phyloP scores from a whole-genome alignment of 2,797 vertebrate species.

The Peromyscus attwateri region DNA sequence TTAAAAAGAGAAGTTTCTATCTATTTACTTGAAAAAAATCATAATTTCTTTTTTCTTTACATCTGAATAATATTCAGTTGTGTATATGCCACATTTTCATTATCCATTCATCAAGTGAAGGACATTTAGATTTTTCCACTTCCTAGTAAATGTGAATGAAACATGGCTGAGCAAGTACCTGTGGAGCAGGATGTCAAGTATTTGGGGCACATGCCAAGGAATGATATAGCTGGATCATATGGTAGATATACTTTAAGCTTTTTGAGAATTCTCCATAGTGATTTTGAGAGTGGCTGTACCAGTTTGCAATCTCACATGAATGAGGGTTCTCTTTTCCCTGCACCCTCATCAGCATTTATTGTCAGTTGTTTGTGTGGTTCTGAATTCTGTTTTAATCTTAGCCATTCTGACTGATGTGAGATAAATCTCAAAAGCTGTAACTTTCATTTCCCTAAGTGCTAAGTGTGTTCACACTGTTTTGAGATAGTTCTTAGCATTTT shows the following conservation, averaged over 20 bases:
- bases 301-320: background rate
- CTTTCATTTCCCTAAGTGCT: background rate
- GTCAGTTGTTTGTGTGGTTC: background rate
- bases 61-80: background rate
- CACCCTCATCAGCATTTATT: background rate
- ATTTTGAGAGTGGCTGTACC: background rate
- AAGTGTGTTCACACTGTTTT: background rate
- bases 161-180: background rate
- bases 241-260: background rate
- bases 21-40: background rate
- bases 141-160: background rate
- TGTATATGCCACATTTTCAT: background rate
- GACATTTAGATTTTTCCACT: background rate
- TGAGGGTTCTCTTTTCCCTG: background rate
- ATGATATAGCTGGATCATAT: too few species aligned
- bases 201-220: background rate
- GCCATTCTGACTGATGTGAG: background rate
- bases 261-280: background rate
- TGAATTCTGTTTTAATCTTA: background rate
- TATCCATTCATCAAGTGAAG: background rate
- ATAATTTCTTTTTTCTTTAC: background rate
- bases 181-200: background rate
- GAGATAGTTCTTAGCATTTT: background rate
- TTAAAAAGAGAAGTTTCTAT: background rate
- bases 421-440: background rate